These are phyloP conservation scores for Notechis scutatus DNA, from an alignment of 2,113 vertebrate species.

Conservation along the genomic window DNA sequence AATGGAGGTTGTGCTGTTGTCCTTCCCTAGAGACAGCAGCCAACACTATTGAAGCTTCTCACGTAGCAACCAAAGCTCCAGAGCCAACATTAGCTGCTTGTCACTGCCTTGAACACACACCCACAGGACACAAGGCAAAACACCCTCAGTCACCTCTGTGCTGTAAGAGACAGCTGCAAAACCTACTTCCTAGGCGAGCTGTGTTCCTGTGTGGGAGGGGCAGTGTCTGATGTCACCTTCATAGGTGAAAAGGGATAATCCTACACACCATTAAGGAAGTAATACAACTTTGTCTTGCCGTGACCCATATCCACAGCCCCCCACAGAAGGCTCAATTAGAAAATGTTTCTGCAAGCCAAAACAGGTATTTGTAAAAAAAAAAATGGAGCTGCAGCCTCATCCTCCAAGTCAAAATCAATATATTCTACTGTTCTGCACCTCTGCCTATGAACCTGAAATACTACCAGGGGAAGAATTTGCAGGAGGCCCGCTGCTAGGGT, in stretches of 20 bases:
- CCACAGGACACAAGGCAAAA: slow-evolving; percentile 71
- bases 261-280: slow-evolving; percentile 8
- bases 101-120: slow-evolving; percentile 70
- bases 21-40: slow-evolving; percentile 80
- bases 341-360: not conserved
- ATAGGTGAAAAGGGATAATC: slow-evolving; percentile 37
- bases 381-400: slow-evolving; percentile 15
- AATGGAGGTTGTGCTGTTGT: slow-evolving; percentile 79
- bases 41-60: slow-evolving; percentile 81
- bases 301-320: slow-evolving; percentile 11
- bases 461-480: slow-evolving; percentile 38
- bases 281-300: slow-evolving; percentile 14
- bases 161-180: slow-evolving; percentile 36
- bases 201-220: slow-evolving; percentile 18
- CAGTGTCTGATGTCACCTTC: slow-evolving; percentile 49
- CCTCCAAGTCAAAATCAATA: slow-evolving; percentile 18
- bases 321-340: not conserved
- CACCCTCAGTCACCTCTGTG: slow-evolving; percentile 65
- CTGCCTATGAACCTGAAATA: slow-evolving; percentile 36
- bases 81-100: slow-evolving; percentile 73
- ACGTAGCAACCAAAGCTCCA: slow-evolving; percentile 77
- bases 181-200: slow-evolving; percentile 56
- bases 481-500: slow-evolving; percentile 35
- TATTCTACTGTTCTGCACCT: slow-evolving; percentile 35
- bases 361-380: slow-evolving; percentile 15